A percentile compares a stretch with the other conserved stretches of the same genome.
These are phyloP conservation scores for Patella pellucida DNA, from an alignment of 2,888 invertebrate species.

Conservation along the genomic window DNA sequence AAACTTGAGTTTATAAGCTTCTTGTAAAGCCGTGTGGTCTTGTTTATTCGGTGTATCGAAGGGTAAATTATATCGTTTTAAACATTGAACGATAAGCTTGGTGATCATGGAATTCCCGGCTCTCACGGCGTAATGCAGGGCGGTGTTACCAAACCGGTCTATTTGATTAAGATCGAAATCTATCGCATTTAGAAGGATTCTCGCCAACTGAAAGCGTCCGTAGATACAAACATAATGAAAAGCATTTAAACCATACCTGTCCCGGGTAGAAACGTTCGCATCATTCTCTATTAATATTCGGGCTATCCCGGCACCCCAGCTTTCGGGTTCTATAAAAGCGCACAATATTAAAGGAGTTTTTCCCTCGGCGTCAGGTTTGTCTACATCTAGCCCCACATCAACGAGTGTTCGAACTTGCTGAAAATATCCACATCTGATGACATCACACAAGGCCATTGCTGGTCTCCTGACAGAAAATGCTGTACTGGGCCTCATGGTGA, in stretches of 20 bases:
- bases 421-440: slow-evolving; percentile 64
- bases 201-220: slow-evolving; percentile 52
- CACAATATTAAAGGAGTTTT: slow-evolving; percentile 66
- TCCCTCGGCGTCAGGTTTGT: slow-evolving; percentile 53
- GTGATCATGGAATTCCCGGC: slow-evolving; percentile 54
- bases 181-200: slow-evolving; percentile 60
- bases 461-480: slow-evolving; percentile 33
- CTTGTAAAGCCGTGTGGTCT: slow-evolving; percentile 44
- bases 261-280: slow-evolving; percentile 51
- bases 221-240: slow-evolving; percentile 68
- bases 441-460: slow-evolving; percentile 39
- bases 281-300: slow-evolving; percentile 66
- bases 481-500: slow-evolving; percentile 33
- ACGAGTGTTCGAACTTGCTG: slow-evolving; percentile 66
- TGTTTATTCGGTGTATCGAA: slow-evolving; percentile 43
- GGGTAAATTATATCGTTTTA: slow-evolving; percentile 42
- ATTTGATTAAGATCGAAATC: slow-evolving; percentile 63
- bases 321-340: slow-evolving; percentile 60
- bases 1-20: slow-evolving; percentile 39
- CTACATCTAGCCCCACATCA: slow-evolving; percentile 55
- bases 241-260: slow-evolving; percentile 62
- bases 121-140: slow-evolving; percentile 65
- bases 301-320: slow-evolving; percentile 66
- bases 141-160: slow-evolving; percentile 66
- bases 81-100: slow-evolving; percentile 45